A percentile compares a stretch with the other conserved stretches of the same genome.
These are phyloP conservation scores for Plectrocnemia conspersa DNA, from an alignment of 1,140 invertebrate species.

Conservation along the genomic window DNA sequence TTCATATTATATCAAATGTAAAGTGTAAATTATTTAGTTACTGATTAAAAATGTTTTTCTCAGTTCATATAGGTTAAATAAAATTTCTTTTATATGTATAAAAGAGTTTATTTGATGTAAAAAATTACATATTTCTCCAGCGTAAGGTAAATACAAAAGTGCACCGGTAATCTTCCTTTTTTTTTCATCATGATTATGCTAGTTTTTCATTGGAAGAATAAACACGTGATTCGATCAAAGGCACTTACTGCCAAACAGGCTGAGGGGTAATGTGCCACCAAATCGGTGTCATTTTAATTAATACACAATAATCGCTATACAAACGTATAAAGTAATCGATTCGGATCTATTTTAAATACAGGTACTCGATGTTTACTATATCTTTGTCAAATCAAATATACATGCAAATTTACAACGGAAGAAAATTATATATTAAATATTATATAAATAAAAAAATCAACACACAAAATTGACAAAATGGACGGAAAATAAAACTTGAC, in stretches of 20 bases:
- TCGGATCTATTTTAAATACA: too few species aligned
- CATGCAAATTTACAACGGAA: background rate
- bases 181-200: conserved; percentile 15
- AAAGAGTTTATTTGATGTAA: conserved; percentile 18
- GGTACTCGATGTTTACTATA: background rate
- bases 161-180: conserved; percentile 14
- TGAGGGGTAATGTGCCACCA: conserved; percentile 9
- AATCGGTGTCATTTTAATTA: background rate
- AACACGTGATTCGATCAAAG: conserved; percentile 19
- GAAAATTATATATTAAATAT: conserved; percentile 9
- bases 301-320: too few species aligned
- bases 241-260: conserved; percentile 24
- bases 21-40: too few species aligned
- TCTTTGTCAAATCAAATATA: background rate
- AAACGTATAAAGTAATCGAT: too few species aligned
- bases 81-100: too few species aligned
- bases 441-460: conserved; percentile 11
- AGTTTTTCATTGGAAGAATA: conserved; percentile 24
- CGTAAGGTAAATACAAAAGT: conserved; percentile 13
- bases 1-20: too few species aligned
- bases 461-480: conserved; percentile 20
- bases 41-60: too few species aligned
- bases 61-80: too few species aligned
- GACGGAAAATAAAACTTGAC: conserved; percentile 26
- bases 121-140: conserved; percentile 19